Evolutionary conservation across 2,113 vertebrate genomes (phyloP).

Genomic region (Ceyx margarethae): DNA sequence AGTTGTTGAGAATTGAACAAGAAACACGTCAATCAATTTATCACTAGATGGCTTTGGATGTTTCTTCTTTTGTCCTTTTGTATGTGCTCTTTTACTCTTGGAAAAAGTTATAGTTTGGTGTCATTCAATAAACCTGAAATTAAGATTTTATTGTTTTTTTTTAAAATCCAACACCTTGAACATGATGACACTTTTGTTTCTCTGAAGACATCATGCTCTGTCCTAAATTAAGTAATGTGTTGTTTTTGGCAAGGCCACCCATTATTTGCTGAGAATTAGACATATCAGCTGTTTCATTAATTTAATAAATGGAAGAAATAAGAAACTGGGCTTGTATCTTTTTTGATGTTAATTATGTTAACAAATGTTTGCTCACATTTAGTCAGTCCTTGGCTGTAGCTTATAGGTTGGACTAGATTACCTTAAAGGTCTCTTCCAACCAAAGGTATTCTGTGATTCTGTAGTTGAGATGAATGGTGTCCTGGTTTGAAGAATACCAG

Average conservation of each 20-base stretch:
- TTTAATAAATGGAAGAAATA: not conserved
- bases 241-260: not conserved
- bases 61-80: not conserved
- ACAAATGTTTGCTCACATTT: not conserved
- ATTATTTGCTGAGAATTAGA: not conserved
- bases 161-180: fast-evolving
- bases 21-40: not conserved
- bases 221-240: not conserved
- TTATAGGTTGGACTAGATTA: no score
- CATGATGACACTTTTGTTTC: not conserved
- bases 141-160: not conserved
- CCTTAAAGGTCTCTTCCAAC: no score
- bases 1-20: not conserved
- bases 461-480: not conserved
- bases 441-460: no score
- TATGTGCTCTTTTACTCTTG: not conserved
- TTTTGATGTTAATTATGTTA: not conserved
- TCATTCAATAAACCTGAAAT: not conserved
- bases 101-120: not conserved
- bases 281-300: not conserved
- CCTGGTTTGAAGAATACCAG: fast-evolving
- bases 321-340: not conserved
- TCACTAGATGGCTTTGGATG: not conserved
- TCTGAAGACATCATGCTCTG: not conserved
- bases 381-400: not conserved